phyloP scores from a whole-genome alignment of 2,888 invertebrate species.

The Athalia circularis region DNA sequence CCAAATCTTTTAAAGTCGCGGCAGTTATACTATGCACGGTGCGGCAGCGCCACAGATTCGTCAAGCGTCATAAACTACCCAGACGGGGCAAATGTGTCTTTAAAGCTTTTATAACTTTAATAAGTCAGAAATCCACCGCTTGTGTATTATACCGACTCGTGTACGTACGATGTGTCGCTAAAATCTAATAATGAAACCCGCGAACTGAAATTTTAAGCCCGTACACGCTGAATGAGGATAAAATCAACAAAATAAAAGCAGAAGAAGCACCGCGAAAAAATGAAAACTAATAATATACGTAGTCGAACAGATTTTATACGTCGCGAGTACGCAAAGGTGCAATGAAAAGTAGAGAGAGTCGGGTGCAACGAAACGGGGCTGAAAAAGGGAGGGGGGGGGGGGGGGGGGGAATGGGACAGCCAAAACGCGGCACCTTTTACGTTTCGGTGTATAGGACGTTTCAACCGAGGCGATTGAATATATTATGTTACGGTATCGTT shows the following conservation, averaged over 20 bases:
- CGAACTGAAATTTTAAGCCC: too few relatives aligned
- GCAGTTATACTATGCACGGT: conserved; percentile 6
- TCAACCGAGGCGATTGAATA: conserved; percentile 56
- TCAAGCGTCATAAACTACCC: conserved; percentile 58
- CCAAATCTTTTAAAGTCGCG: conserved; percentile 35
- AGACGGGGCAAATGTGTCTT: conserved; percentile 25
- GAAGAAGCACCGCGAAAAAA: background rate
- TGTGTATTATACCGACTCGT: background rate
- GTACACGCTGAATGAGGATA: too few relatives aligned
- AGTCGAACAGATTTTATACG: too few relatives aligned
- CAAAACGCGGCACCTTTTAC: conserved; percentile 32
- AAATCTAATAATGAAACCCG: too few relatives aligned
- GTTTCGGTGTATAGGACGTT: conserved; percentile 38
- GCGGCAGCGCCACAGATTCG: conserved; percentile 52
- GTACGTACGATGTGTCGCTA: background rate
- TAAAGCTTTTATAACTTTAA: conserved; percentile 31
- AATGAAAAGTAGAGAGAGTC: conserved; percentile 2
- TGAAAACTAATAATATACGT: too few relatives aligned
- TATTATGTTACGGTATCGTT: conserved; percentile 67
- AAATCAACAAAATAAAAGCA: background rate
- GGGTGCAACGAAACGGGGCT: conserved; percentile 10
- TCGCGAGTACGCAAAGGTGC: too few relatives aligned
- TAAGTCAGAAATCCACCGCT: conserved; percentile 26
- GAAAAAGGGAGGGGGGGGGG: too few relatives aligned
- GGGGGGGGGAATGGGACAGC: background rate